Conservation (phyloP, 2,888 invertebrate species). For the Drosophila mimetica region DNA sequence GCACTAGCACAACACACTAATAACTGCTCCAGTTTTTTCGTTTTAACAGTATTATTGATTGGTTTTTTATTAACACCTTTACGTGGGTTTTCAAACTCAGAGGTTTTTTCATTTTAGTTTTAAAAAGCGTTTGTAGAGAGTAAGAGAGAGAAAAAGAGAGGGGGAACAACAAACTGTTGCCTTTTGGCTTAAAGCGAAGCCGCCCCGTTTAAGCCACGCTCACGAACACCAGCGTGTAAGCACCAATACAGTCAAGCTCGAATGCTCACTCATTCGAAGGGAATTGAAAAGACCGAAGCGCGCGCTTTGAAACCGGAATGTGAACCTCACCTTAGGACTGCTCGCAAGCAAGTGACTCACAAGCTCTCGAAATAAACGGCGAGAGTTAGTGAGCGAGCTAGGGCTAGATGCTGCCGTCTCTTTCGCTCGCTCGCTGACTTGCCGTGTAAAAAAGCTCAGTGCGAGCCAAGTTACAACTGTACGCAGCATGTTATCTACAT, state of each 20-base stretch:
- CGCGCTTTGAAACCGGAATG: constrained; percentile 29
- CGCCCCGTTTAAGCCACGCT: constrained; percentile 69
- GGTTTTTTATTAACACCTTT: constrained; percentile 9
- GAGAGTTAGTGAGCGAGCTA: constrained; percentile 45
- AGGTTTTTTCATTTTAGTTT: constrained; percentile 7
- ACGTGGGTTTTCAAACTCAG: constrained; percentile 9
- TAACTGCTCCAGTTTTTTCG: constrained; percentile 55
- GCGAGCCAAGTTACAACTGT: constrained; percentile 26
- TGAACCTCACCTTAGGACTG: constrained; percentile 69
- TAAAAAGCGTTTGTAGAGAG: constrained; percentile 10
- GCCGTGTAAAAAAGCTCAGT: constrained; percentile 27
- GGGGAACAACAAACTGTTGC: constrained; percentile 63
- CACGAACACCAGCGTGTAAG: constrained; percentile 13
- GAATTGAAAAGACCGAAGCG: constrained; percentile 32
- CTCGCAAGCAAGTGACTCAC: constrained; percentile 70
- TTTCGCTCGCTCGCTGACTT: constrained; percentile 34
- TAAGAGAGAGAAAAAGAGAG: constrained; percentile 21
- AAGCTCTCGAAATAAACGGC: constrained; percentile 40
- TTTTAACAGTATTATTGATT: constrained; percentile 36
- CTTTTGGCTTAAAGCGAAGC: constrained; percentile 40
- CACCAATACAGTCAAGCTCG: constrained; percentile 15
- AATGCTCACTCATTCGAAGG: constrained; percentile 20
- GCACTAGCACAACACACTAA: constrained; percentile 53
- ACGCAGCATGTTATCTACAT: constrained; percentile 13
- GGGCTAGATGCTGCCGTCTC: constrained; percentile 55